Evolutionary conservation across 1,140 invertebrate genomes (phyloP).

Genomic region (Ooceraea biroi): DNA sequence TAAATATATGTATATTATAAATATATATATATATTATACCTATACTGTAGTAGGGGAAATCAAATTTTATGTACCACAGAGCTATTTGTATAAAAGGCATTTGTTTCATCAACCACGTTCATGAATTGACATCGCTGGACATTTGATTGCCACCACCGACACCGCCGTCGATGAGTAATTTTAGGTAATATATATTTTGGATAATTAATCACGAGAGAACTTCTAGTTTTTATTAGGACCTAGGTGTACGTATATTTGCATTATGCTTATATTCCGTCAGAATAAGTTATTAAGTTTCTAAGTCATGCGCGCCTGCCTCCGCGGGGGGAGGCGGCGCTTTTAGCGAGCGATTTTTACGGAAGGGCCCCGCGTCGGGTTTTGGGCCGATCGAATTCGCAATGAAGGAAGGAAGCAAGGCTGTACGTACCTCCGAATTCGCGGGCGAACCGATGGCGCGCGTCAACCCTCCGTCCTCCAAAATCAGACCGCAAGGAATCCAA

Average conservation of each 20-base stretch:
- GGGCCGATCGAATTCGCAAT: constrained; percentile 65
- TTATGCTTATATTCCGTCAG: constrained; percentile 68
- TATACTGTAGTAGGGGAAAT: constrained; percentile 75
- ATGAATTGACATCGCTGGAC: constrained; percentile 56
- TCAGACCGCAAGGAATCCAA: background rate
- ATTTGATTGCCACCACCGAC: constrained; percentile 66
- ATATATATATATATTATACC: constrained; percentile 67
- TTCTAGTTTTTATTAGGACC: constrained; percentile 69
- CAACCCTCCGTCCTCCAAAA: background rate
- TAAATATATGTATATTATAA: constrained; percentile 71
- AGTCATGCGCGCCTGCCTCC: constrained; percentile 37
- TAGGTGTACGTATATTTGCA: constrained; percentile 65
- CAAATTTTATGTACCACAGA: constrained; percentile 76
- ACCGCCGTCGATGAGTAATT: constrained; percentile 44
- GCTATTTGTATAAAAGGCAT: constrained; percentile 78
- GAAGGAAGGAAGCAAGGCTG: background rate
- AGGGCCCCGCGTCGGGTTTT: constrained; percentile 61
- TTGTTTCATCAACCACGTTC: constrained; percentile 58
- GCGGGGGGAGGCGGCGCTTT: constrained; percentile 25
- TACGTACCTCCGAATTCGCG: constrained; percentile 52
- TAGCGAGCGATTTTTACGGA: constrained; percentile 64
- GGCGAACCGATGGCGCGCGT: constrained; percentile 26
- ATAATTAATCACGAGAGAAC: constrained; percentile 64
- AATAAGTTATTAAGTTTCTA: constrained; percentile 65
- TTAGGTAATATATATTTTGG: constrained; percentile 76